Percentiles rank a stretch among this genome's conserved stretches.
Evolutionary conservation across 1,140 invertebrate species (phyloP).

Genomic region (Leucophenga varia): DNA sequence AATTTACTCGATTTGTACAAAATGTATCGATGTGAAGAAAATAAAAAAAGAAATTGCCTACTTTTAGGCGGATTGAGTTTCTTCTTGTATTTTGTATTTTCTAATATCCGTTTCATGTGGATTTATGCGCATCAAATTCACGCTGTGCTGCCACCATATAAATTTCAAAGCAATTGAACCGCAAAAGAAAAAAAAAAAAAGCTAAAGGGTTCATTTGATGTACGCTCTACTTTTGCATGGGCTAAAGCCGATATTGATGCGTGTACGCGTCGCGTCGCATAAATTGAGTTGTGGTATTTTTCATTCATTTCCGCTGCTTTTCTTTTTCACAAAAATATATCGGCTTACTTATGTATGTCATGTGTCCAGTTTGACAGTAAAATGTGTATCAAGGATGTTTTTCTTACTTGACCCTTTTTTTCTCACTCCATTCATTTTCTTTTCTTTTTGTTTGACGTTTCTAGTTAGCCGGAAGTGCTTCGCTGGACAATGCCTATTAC

Average conservation of each 20-base stretch:
- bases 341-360: no score
- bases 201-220: slow-evolving; percentile 33
- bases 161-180: slow-evolving; percentile 49
- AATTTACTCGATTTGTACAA: no score
- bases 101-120: slow-evolving; percentile 51
- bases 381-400: no score
- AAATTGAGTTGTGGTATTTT: slow-evolving; percentile 45
- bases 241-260: slow-evolving; percentile 13
- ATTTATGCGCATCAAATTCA: slow-evolving; percentile 51
- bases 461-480: no score
- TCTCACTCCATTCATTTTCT: slow-evolving; percentile 9
- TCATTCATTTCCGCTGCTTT: no score
- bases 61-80: slow-evolving; percentile 8
- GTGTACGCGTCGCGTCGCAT: slow-evolving; percentile 9
- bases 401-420: not conserved
- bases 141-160: slow-evolving; percentile 45
- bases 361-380: no score
- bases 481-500: no score
- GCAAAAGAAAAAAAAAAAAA: slow-evolving; percentile 13
- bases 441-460: slow-evolving; percentile 22
- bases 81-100: slow-evolving; percentile 39
- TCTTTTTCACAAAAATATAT: no score
- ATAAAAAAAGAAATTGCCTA: no score
- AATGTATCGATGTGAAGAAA: no score
- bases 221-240: slow-evolving; percentile 4